These are phyloP conservation scores for Onychomys leucogaster DNA, from an alignment of 2,797 vertebrate genomes.

Conservation along the genomic window DNA sequence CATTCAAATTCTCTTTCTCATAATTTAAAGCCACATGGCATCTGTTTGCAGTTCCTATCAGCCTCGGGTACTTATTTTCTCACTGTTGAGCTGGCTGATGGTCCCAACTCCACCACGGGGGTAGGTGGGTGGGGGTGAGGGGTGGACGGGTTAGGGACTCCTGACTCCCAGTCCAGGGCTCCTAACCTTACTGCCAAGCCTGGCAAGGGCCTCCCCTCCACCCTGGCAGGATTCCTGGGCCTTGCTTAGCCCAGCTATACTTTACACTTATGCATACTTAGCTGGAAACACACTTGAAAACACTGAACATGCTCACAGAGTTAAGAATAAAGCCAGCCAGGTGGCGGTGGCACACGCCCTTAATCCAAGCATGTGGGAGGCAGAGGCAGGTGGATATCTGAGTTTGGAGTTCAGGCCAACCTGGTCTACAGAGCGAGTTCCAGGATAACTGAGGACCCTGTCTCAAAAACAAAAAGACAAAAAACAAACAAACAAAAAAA, in stretches of 20 bases:
- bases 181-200: background rate
- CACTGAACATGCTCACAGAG: background rate
- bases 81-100: background rate
- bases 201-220: background rate
- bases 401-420: too few relatives aligned
- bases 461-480: too few relatives aligned
- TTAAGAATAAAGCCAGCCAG: background rate
- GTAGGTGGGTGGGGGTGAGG: too few relatives aligned
- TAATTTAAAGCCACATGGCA: slow-evolving; percentile 52
- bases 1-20: slow-evolving; percentile 59
- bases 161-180: background rate
- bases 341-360: background rate
- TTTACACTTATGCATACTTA: background rate
- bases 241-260: too few relatives aligned
- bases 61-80: background rate
- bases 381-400: too few relatives aligned
- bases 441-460: background rate
- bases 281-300: background rate
- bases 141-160: too few relatives aligned
- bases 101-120: background rate
- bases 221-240: background rate
- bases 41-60: background rate
- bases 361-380: background rate
- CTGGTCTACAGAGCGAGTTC: background rate
- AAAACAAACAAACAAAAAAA: background rate